Percentiles rank a stretch among this genome's conserved stretches.
Conservation (phyloP, 1,140 invertebrate species). For the Cheumatopsyche charites region DNA sequence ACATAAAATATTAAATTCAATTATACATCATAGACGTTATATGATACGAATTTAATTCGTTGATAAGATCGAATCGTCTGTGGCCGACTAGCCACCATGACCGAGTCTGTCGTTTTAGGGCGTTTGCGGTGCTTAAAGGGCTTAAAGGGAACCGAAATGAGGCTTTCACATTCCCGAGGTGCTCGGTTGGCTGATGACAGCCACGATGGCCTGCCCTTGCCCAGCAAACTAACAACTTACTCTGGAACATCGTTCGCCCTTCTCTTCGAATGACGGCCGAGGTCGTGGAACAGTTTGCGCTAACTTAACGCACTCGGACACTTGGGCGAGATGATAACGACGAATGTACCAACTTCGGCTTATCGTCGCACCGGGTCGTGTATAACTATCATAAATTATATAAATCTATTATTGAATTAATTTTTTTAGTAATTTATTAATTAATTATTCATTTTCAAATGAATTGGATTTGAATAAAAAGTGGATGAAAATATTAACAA, state of each 20-base stretch:
- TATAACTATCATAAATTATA: no score
- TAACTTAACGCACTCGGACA: conserved; percentile 27
- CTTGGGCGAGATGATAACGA: background rate
- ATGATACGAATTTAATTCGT: background rate
- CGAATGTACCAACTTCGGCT: conserved; percentile 6
- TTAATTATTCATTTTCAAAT: no score
- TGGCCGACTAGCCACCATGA: background rate
- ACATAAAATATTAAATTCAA: no score
- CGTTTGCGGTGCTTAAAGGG: conserved; percentile 13
- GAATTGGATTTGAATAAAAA: no score
- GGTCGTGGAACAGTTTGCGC: conserved; percentile 10
- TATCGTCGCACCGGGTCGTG: background rate
- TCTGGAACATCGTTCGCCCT: background rate
- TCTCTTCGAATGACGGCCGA: no score
- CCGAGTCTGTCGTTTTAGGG: background rate
- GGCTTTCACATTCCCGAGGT: conserved; percentile 21
- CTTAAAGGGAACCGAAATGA: conserved; percentile 26
- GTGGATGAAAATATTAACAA: no score
- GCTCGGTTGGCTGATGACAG: conserved; percentile 26
- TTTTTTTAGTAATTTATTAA: no score
- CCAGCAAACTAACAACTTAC: conserved; percentile 29
- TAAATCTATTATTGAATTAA: no score
- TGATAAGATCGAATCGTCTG: background rate
- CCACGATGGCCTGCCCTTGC: conserved; percentile 6
- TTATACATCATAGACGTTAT: no score